Evolutionary conservation across 2,888 invertebrate genomes (phyloP).

Genomic region (Ecliptopera silaceata): DNA sequence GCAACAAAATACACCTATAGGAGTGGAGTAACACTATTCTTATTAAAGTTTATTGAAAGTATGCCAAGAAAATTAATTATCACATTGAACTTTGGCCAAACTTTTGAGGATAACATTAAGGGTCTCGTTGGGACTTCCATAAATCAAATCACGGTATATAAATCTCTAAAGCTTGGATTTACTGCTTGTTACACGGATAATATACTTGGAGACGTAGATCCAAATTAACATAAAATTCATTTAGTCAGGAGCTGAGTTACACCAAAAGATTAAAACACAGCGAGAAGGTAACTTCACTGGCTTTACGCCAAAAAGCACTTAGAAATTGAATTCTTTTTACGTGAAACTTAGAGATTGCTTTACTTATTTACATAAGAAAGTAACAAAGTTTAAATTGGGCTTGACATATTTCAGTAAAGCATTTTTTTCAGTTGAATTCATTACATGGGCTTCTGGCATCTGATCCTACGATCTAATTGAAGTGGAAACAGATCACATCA

Average conservation of each 20-base stretch:
- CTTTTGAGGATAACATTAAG: not conserved
- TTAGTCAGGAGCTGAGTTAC: slow-evolving; percentile 25
- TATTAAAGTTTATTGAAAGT: too few relatives aligned
- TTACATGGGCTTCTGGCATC: too few relatives aligned
- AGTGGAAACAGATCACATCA: too few relatives aligned
- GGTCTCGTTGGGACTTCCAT: slow-evolving; percentile 4
- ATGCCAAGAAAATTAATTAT: not conserved
- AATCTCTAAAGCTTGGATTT: slow-evolving; percentile 15
- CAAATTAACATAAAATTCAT: slow-evolving; percentile 36
- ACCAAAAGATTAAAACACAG: slow-evolving; percentile 25
- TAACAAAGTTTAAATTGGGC: not conserved
- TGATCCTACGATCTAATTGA: too few relatives aligned
- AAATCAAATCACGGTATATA: slow-evolving; percentile 14
- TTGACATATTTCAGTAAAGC: too few relatives aligned
- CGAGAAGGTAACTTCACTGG: slow-evolving; percentile 24
- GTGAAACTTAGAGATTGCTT: not conserved
- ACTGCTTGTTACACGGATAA: slow-evolving; percentile 18
- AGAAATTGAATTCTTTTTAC: slow-evolving; percentile 11
- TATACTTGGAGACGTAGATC: slow-evolving; percentile 15
- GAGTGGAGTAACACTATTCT: too few relatives aligned
- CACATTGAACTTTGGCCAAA: not conserved
- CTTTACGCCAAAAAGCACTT: slow-evolving; percentile 19
- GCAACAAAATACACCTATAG: not conserved
- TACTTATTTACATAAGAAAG: not conserved
- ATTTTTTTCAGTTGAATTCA: too few relatives aligned